phyloP scores from a whole-genome alignment of 2,797 vertebrate species.

The Hydrolagus colliei region DNA sequence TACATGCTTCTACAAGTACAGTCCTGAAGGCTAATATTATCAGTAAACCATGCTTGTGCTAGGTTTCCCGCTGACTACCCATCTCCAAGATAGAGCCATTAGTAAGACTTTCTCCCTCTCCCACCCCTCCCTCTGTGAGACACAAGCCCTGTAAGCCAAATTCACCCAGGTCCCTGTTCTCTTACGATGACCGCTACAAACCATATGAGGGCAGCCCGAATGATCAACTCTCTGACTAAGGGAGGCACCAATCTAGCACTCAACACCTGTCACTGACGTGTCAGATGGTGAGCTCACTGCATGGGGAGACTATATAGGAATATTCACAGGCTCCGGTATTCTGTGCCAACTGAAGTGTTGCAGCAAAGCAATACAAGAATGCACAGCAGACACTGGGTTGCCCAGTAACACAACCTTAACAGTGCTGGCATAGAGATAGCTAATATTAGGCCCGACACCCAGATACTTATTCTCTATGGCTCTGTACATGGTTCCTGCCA shows the following conservation, averaged over 20 bases:
- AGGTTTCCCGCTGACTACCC: background rate
- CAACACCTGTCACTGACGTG: background rate
- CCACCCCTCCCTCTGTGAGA: background rate
- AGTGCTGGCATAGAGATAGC: background rate
- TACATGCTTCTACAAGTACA: slow-evolving; percentile 2
- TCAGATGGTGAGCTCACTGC: background rate
- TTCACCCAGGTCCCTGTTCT: too few relatives aligned
- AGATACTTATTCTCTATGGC: background rate
- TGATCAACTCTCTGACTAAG: background rate
- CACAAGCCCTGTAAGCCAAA: too few relatives aligned
- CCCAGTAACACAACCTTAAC: background rate
- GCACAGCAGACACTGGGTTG: background rate
- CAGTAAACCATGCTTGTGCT: slow-evolving; percentile 17
- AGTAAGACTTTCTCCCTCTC: too few relatives aligned
- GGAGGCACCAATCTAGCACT: background rate
- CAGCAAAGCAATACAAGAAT: background rate
- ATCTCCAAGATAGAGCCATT: background rate
- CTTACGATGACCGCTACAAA: too few relatives aligned
- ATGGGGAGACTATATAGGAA: background rate
- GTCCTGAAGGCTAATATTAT: background rate
- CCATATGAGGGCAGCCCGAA: too few relatives aligned
- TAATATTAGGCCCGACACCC: background rate
- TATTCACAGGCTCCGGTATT: too few relatives aligned
- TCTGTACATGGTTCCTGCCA: too few relatives aligned
- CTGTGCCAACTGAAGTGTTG: background rate